Evolutionary conservation across 2,797 vertebrate genomes (phyloP), one percentile per base, ranked within the genome.

Genomic region (Eulemur rubriventer): DNA sequence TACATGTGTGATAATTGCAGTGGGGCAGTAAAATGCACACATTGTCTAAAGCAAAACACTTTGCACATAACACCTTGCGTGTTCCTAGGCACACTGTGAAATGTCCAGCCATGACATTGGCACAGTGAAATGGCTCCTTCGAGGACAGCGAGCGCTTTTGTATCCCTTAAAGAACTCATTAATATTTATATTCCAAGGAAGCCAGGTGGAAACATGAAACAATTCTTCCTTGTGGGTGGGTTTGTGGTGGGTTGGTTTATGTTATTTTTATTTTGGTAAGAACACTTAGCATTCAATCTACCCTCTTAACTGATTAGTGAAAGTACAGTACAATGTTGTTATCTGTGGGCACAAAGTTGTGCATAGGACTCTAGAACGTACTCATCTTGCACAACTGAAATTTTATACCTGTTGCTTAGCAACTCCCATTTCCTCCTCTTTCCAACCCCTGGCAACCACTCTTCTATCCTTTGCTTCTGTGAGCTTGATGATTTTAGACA

Each of bases 11-110:
- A 6, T 26, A 30, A 13, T 2, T 2, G 17, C 43, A 50, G 73
- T 17, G 0, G 1, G 0, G 2, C 12, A 0, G n/a, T 20, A 4
- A 7, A 35, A 38, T 6, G 8, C 0, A 10, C 0, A 9, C 13
- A 1, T 20, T 6, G 9, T 43, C 78, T 1, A 6, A 43, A 41
- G 38, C 41, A 2, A 13, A 46, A 4, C 41, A 12, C 38, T 1
- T 12, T 6, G 18, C 17, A 1, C 20, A 6, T 6, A 11, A 3
- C 0, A 12, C 12, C 50, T 14, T 6, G 0, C 2, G 12, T 33
- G 43, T 81, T 38, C 16, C 11, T 13, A 17, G 16, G 96, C n/a
- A 10, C 30, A 13, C 33, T 0, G 17, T 11, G 22, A 52, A 6
- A 22, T 3, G 33, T 22, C 28, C 17, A 10, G 28, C 22, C 57